Conservation (phyloP, 2,888 invertebrate species). For the Drosophila putrida region DNA sequence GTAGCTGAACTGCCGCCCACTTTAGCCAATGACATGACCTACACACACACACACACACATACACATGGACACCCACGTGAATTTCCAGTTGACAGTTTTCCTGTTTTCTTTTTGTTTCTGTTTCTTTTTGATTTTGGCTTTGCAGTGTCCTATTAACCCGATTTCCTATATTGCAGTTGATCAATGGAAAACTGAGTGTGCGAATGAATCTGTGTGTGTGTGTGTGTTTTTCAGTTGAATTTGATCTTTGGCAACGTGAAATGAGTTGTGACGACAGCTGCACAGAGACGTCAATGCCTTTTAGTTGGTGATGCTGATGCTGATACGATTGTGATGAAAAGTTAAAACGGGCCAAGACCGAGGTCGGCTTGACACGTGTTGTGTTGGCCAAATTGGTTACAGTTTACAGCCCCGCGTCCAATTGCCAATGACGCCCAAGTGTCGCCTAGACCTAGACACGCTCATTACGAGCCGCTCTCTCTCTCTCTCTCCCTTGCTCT, state of each 20-base stretch:
- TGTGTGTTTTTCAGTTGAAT: not conserved
- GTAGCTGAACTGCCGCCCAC: constrained; percentile 46
- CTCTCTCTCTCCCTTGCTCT: not conserved
- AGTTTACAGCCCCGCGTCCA: constrained; percentile 60
- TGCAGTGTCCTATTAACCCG: constrained; percentile 53
- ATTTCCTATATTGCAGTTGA: constrained; percentile 42
- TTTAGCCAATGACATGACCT: constrained; percentile 47
- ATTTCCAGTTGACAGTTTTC: constrained; percentile 33
- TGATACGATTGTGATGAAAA: constrained; percentile 9
- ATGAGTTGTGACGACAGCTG: constrained; percentile 41
- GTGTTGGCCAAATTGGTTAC: constrained; percentile 63
- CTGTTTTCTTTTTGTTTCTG: not conserved
- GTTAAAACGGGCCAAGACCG: constrained; percentile 18
- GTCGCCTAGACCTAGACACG: constrained; percentile 57
- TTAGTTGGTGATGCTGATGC: not conserved
- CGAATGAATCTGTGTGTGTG: not conserved
- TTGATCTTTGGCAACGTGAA: constrained; percentile 64
- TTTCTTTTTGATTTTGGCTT: not conserved
- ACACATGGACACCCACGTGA: constrained; percentile 5
- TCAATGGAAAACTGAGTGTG: constrained; percentile 40
- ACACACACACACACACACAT: constrained; percentile 42
- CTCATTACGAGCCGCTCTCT: constrained; percentile 43
- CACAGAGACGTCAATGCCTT: constrained; percentile 20
- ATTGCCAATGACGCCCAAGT: constrained; percentile 62
- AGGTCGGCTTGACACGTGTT: constrained; percentile 37